A percentile compares a stretch with the other conserved stretches of the same genome.
Evolutionary conservation across 2,888 invertebrate genomes (phyloP).

Genomic region (Rhagonycha lutea): DNA sequence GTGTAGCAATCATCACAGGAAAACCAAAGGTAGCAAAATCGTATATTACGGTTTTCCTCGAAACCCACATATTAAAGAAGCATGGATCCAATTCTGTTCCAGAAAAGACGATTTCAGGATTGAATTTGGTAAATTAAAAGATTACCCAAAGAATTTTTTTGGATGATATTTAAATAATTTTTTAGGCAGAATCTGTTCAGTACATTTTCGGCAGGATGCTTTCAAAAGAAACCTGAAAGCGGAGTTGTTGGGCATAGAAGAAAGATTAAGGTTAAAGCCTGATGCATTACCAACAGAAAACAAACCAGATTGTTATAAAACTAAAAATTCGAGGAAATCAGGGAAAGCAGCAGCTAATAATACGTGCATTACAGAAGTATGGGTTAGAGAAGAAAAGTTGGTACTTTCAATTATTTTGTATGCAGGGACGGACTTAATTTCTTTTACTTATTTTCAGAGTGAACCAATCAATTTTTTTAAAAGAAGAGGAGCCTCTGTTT

Average conservation of each 20-base stretch:
- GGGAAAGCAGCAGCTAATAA: background rate
- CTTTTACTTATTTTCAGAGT: background rate
- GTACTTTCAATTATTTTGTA: background rate
- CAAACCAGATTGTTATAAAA: background rate
- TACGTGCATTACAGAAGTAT: background rate
- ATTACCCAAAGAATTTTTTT: background rate
- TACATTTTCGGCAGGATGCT: background rate
- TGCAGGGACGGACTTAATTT: background rate
- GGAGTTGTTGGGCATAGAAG: background rate
- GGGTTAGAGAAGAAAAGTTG: background rate
- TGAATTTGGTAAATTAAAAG: background rate
- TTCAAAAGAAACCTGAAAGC: background rate
- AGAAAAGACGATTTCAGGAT: background rate
- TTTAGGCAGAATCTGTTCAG: background rate
- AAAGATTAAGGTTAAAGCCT: background rate
- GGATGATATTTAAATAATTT: background rate
- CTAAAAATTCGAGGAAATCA: background rate
- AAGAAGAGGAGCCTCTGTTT: background rate
- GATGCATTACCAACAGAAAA: background rate
- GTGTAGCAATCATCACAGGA: background rate
- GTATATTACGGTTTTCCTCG: background rate
- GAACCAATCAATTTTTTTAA: background rate
- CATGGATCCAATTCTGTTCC: background rate
- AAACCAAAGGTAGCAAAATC: background rate
- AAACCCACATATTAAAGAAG: background rate